Evolutionary conservation across 35 echinoderm and acorn worm genomes (phyloP).

Genomic region (Amphiura filiformis): DNA sequence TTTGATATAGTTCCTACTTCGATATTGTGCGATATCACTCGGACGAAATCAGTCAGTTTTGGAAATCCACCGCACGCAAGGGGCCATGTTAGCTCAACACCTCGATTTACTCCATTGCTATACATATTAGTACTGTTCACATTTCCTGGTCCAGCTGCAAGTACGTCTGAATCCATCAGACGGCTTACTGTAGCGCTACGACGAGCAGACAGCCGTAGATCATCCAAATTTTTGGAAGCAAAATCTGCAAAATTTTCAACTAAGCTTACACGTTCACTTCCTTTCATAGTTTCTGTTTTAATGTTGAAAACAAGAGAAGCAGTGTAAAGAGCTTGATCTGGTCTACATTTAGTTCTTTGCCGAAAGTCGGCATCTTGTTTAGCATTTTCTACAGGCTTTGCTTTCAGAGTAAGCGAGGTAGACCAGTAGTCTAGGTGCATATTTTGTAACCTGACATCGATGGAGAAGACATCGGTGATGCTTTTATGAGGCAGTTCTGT

Average conservation of each 20-base stretch:
- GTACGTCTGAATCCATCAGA: conserved; percentile 7
- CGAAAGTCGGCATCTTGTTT: not conserved
- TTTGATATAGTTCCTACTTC: conserved; percentile 9
- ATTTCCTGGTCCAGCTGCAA: conserved; percentile 32
- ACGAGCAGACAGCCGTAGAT: not conserved
- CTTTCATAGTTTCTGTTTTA: not conserved
- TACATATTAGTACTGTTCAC: not conserved
- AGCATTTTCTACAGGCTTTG: not conserved
- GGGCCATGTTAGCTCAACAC: conserved; percentile 20
- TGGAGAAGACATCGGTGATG: conserved; percentile 12
- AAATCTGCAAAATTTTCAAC: conserved; percentile 14
- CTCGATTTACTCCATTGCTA: not conserved
- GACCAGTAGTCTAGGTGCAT: not conserved
- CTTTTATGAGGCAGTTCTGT: not conserved
- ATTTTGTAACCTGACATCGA: conserved; percentile 14
- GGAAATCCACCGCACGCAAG: not conserved
- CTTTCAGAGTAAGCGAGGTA: not conserved
- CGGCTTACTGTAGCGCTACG: conserved; percentile 9
- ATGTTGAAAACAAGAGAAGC: not conserved
- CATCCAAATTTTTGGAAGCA: not conserved
- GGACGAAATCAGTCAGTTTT: not conserved
- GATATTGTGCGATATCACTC: conserved; percentile 26
- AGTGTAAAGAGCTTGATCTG: not conserved
- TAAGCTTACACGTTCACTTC: not conserved
- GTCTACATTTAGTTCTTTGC: not conserved